A percentile compares a stretch with the other conserved stretches of the same genome.
phyloP scores from a whole-genome alignment of 2,113 vertebrate genomes.

The Okapia johnstoni region DNA sequence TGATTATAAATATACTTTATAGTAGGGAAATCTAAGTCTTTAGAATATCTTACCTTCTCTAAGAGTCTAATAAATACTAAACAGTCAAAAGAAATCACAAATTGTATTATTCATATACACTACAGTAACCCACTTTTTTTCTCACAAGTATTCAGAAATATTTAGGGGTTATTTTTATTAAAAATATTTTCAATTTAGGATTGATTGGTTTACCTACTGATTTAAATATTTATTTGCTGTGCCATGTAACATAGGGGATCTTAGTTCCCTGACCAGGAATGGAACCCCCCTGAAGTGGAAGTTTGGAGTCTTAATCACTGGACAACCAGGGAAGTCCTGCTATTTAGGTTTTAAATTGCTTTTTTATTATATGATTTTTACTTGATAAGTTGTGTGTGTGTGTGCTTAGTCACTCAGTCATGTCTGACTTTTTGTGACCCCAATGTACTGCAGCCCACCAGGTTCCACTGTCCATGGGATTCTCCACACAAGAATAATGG shows the following conservation, averaged over 20 bases:
- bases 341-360: background rate
- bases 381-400: background rate
- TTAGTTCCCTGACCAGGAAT: background rate
- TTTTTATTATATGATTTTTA: constrained; percentile 10
- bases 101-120: background rate
- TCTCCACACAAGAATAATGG: background rate
- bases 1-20: background rate
- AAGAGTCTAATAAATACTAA: constrained; percentile 21
- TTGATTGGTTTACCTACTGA: background rate
- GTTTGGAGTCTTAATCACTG: background rate
- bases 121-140: background rate
- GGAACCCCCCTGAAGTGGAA: background rate
- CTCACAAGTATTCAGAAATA: constrained; percentile 2
- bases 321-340: background rate
- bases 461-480: background rate
- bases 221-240: background rate
- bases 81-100: background rate
- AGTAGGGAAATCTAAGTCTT: background rate
- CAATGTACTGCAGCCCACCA: background rate
- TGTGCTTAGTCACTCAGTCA: background rate
- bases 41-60: background rate
- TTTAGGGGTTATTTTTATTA: background rate
- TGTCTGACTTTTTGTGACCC: background rate
- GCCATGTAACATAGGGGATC: background rate
- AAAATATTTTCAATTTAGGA: constrained; percentile 1